Evolutionary conservation across 2,797 vertebrate genomes (phyloP).

Genomic region (Pangasius sanitwongsei): DNA sequence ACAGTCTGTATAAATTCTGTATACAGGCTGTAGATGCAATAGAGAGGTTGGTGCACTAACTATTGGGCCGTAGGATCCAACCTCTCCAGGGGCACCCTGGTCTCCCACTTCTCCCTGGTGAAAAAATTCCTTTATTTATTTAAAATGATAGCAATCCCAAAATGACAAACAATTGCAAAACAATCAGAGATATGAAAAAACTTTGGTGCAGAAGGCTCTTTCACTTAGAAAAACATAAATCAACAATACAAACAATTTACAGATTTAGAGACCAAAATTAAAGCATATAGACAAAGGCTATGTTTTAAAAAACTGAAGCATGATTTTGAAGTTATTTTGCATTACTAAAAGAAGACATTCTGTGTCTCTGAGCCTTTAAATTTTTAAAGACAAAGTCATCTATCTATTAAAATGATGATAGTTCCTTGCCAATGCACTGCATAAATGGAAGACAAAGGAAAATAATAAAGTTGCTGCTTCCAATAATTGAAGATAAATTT

Average conservation of each 20-base stretch:
- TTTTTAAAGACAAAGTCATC: neutral
- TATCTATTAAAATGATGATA: neutral
- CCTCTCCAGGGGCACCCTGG: slow-evolving; percentile 85
- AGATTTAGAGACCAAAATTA: neutral
- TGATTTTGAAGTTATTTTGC: neutral
- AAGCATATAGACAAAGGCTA: neutral
- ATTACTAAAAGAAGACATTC: neutral
- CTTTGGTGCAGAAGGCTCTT: slow-evolving; percentile 7
- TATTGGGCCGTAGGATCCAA: slow-evolving; percentile 87
- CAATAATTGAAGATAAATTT: neutral
- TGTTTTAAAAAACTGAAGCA: too few species aligned
- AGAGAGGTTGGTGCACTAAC: slow-evolving; percentile 70
- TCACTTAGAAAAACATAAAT: neutral
- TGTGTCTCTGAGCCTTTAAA: neutral
- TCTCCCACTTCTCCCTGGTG: slow-evolving; percentile 93
- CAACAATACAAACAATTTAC: neutral
- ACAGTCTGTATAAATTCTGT: neutral
- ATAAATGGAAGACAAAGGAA: neutral
- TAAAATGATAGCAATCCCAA: neutral
- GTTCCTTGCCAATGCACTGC: neutral
- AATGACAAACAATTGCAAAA: neutral
- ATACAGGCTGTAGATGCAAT: neutral
- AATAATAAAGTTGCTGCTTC: neutral
- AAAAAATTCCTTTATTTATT: slow-evolving; percentile 34
- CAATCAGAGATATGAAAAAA: neutral